Conservation (phyloP, 1,140 invertebrate species). For the Drosophila serrata region DNA sequence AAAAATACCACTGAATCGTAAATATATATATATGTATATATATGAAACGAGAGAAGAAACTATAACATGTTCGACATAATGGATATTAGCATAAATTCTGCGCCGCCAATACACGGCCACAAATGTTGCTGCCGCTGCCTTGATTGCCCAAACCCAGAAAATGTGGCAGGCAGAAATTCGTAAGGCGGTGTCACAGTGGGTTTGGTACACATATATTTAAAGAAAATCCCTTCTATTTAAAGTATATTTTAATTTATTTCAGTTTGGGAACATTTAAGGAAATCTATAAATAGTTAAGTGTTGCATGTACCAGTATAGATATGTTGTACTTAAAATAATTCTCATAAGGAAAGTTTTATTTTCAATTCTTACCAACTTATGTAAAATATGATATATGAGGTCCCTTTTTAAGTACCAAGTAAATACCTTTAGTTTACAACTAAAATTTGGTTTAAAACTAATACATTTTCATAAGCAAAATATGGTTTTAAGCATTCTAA, state of each 20-base stretch:
- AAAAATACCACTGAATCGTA: conserved; percentile 14
- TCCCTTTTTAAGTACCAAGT: accelerated
- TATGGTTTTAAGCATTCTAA: neutral
- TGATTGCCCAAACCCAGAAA: conserved; percentile 73
- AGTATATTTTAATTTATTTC: no score
- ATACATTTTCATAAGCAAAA: neutral
- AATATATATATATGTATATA: conserved; percentile 1
- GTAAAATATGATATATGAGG: no score
- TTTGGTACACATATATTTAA: neutral
- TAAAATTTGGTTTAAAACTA: neutral
- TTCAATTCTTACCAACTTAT: neutral
- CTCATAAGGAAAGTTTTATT: neutral
- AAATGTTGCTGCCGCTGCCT: conserved; percentile 68
- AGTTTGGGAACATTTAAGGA: neutral
- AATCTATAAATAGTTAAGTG: neutral
- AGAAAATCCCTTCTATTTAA: neutral
- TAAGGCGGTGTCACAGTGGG: conserved; percentile 39
- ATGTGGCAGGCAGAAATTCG: conserved; percentile 69
- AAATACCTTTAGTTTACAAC: neutral
- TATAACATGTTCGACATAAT: conserved; percentile 84
- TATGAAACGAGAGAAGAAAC: conserved; percentile 58
- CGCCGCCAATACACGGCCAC: conserved; percentile 53
- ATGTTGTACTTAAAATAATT: no score
- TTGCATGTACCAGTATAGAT: neutral
- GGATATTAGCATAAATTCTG: conserved; percentile 84